A percentile compares a stretch with the other conserved stretches of the same genome.
These are phyloP conservation scores for Hirundo rustica DNA, from an alignment of 2,797 vertebrate genomes.

Conservation along the genomic window DNA sequence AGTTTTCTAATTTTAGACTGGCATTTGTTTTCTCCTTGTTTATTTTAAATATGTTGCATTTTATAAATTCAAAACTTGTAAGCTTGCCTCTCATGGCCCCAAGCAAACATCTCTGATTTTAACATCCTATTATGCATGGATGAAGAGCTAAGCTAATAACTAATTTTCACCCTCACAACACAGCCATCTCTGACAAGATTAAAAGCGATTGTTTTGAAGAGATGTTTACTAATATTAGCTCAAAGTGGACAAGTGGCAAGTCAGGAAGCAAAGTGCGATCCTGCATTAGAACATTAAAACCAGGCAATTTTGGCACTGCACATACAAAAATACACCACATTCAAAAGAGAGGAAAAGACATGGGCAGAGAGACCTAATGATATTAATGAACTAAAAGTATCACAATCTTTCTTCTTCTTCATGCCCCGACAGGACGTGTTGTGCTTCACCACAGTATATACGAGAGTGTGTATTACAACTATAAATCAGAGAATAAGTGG, in stretches of 20 bases:
- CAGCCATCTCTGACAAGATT: slow-evolving; percentile 22
- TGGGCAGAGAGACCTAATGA: neutral
- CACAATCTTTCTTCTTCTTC: neutral
- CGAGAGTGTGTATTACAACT: neutral
- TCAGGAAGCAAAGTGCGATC: neutral
- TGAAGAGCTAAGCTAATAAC: slow-evolving; percentile 64
- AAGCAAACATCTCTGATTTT: slow-evolving; percentile 53
- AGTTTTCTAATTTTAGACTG: slow-evolving; percentile 27
- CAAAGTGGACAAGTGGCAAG: slow-evolving; percentile 24
- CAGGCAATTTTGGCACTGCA: neutral
- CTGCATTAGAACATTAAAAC: slow-evolving; percentile 10
- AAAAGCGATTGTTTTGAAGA: slow-evolving; percentile 23
- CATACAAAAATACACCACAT: neutral
- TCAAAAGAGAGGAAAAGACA: neutral
- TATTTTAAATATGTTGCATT: slow-evolving; percentile 47
- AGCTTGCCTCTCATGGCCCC: slow-evolving; percentile 11
- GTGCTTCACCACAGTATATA: neutral
- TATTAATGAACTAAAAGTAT: neutral
- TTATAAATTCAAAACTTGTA: slow-evolving; percentile 42
- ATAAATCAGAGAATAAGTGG: neutral
- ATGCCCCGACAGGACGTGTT: neutral
- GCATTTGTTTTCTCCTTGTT: slow-evolving; percentile 19
- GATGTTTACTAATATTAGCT: slow-evolving; percentile 24
- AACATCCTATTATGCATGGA: slow-evolving; percentile 57
- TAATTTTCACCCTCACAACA: slow-evolving; percentile 58